These are phyloP conservation scores for Labroides dimidiatus DNA, from an alignment of 2,797 vertebrate species.

Conservation along the genomic window DNA sequence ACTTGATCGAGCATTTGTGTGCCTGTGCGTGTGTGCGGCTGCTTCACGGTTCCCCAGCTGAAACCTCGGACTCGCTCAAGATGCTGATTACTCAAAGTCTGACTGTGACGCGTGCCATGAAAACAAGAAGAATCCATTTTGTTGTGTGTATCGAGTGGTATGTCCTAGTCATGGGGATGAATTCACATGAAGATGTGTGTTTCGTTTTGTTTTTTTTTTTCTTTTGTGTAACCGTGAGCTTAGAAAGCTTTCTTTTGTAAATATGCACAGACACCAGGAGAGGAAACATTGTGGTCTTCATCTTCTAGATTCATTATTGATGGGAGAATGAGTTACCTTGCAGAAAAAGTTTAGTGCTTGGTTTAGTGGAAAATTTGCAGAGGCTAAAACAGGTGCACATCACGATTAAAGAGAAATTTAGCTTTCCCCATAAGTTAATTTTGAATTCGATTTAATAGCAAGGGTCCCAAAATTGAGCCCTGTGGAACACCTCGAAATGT, in stretches of 20 bases:
- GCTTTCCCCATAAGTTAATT: too few species aligned
- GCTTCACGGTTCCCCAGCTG: slow-evolving; percentile 14
- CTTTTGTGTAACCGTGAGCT: slow-evolving; percentile 2
- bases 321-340: slow-evolving; percentile 31
- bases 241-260: slow-evolving; percentile 53
- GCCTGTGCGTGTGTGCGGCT: background rate
- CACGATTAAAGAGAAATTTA: background rate
- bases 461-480: too few species aligned
- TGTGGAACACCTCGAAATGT: too few species aligned
- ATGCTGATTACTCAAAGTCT: slow-evolving; percentile 34
- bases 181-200: slow-evolving; percentile 59
- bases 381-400: slow-evolving; percentile 16
- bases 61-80: slow-evolving; percentile 16
- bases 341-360: slow-evolving; percentile 18
- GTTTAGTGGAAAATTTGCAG: slow-evolving; percentile 43
- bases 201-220: slow-evolving; percentile 36
- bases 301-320: slow-evolving; percentile 64
- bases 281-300: slow-evolving; percentile 32
- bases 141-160: slow-evolving; percentile 18
- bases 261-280: slow-evolving; percentile 11
- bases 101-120: slow-evolving; percentile 28
- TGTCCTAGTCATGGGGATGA: slow-evolving; percentile 40
- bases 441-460: too few species aligned
- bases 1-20: slow-evolving; percentile 40
- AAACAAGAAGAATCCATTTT: slow-evolving; percentile 67